These are phyloP conservation scores for Auanema freiburgensis DNA, from an alignment of 2,888 invertebrate genomes.

Conservation along the genomic window DNA sequence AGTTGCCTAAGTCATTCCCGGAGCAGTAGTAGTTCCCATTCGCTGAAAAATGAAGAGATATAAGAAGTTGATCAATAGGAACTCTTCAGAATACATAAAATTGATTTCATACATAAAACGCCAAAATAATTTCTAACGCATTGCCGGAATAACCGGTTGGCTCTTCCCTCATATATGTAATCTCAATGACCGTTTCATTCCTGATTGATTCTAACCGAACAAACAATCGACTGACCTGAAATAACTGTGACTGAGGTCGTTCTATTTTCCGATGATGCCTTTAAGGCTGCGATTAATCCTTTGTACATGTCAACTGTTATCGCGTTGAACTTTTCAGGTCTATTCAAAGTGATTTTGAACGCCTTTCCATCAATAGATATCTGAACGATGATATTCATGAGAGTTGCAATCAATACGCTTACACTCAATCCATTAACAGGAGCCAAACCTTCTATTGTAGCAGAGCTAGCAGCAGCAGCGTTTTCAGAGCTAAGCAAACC, in stretches of 20 bases:
- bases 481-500: constrained; percentile 58
- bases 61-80: neutral
- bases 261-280: constrained; percentile 70
- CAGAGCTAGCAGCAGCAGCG: constrained; percentile 40
- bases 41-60: constrained; percentile 20
- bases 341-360: constrained; percentile 55
- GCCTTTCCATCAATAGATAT: constrained; percentile 48
- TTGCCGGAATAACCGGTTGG: neutral
- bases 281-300: constrained; percentile 39
- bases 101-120: neutral
- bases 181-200: neutral
- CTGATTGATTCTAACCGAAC: neutral
- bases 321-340: constrained; percentile 60
- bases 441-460: constrained; percentile 37
- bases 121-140: neutral
- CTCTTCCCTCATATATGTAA: neutral
- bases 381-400: constrained; percentile 19
- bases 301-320: constrained; percentile 59
- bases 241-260: constrained; percentile 75
- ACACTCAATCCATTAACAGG: constrained; percentile 33
- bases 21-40: constrained; percentile 81
- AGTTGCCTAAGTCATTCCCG: constrained; percentile 78
- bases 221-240: constrained; percentile 69
- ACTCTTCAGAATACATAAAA: neutral
- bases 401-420: neutral